A percentile compares a stretch with the other conserved stretches of the same genome.
phyloP scores from a whole-genome alignment of 2,797 vertebrate species.

The Thamnophis elegans region DNA sequence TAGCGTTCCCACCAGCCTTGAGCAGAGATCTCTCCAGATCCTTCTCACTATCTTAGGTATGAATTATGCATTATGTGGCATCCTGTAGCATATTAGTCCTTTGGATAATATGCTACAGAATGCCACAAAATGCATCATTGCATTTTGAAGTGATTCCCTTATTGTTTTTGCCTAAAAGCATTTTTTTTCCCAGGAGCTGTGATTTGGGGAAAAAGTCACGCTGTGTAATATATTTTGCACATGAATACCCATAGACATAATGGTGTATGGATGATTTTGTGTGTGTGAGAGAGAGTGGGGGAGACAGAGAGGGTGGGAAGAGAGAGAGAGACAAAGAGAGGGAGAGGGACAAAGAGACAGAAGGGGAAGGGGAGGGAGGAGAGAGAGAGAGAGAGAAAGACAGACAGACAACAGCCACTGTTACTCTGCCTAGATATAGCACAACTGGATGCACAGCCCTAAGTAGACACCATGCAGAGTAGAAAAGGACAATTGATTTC shows the following conservation, averaged over 20 bases:
- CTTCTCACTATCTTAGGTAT: background rate
- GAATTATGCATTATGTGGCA: too few relatives aligned
- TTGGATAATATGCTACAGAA: too few relatives aligned
- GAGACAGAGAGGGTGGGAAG: background rate
- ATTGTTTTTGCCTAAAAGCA: background rate
- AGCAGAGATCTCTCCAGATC: background rate
- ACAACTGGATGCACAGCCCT: constrained; percentile 58
- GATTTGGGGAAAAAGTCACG: constrained; percentile 22
- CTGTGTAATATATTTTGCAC: constrained; percentile 24
- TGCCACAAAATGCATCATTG: too few relatives aligned
- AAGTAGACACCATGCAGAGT: constrained; percentile 22
- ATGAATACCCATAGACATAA: background rate
- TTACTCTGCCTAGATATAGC: constrained; percentile 69
- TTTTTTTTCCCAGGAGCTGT: background rate
- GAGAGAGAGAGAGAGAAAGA: too few relatives aligned
- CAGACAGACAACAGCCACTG: background rate
- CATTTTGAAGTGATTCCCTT: background rate
- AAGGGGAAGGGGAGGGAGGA: too few relatives aligned
- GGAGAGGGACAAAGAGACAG: too few relatives aligned
- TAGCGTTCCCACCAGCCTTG: background rate
- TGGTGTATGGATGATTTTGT: background rate
- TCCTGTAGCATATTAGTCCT: constrained; percentile 2
- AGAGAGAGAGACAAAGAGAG: too few relatives aligned
- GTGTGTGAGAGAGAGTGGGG: background rate
- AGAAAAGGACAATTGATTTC: constrained; percentile 7